Evolutionary conservation across 2,888 invertebrate genomes (phyloP), one percentile per base, ranked within the genome.

Genomic region (Antitype chi): DNA sequence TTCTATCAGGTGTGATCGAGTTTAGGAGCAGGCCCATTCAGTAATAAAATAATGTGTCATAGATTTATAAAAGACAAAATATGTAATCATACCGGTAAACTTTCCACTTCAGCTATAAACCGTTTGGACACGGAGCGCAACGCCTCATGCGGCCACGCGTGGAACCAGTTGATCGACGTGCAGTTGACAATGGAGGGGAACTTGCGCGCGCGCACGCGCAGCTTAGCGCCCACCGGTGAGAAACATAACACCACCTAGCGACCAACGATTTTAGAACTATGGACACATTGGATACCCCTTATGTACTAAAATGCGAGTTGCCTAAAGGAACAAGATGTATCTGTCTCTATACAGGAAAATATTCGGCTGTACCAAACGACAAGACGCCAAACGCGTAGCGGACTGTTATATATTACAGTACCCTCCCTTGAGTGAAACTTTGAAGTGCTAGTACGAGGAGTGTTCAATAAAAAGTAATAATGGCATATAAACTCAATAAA

Each of bases 101-200:
- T 97, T 79, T 98, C 97, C 25, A 98, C 97, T 92, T 98, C 98
- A 11, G 97, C 96, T 53, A 99, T 96, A 93, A 99, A 99, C 80
- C 98, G 97, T 85, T 97, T 97, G 20, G 99, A 99, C 2, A 99
- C 99, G 55, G 99, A 99, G 83, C 98, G 97, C 89, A 99, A 95
- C 52, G 99, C 99, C 91, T 99, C 98, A 90, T 97, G 97, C 0
- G 99, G 99, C 99, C 99, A 99, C 91, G 99, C 99, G 93, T 99
- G 99, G 95, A 99, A 99, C 99, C 99, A 99, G 94, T 99, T 98
- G 85, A 99, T 99, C 25, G 98, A 98, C 0, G 99, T 99, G 92
- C 99, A 99, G 95, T 98, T 99, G 25, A 99, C 98, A 53, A 99
- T 96, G 0, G 99, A 99, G 0, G 99, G 99, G 95, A 99, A 99